Base-by-base conservation (phyloP, 2,797 vertebrate genomes). In the Geotrypetes seraphini region DNA sequence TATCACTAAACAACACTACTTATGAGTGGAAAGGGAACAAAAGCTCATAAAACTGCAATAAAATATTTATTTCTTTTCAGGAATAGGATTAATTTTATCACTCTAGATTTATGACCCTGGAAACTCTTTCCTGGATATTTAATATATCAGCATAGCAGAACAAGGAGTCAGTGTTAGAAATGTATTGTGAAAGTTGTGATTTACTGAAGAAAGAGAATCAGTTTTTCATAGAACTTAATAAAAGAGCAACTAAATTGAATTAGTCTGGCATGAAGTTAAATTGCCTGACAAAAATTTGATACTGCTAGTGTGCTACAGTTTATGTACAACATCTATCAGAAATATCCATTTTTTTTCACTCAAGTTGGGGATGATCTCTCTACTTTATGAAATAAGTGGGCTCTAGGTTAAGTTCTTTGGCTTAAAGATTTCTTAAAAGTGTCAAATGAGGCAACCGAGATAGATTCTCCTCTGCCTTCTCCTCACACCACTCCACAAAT, bases 11-110 rank as follows among this genome's bases (percentile, higher is more conserved):
- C 57, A 79, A 71, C 54, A 73, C 51, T 62, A 64, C 55, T 54
- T 74, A 39, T 3, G 7, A 74, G 44, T 38, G 38, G 64, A 67
- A 63, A 57, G 31, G 48, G 63, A 75, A 68, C 50, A 63, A 79
- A 80, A 77, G 28, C 65, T 83, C 72, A 81, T 82, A 78, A 78
- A 79, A 65, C 35, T 53, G 52, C 48, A 73, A 78, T 82, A 73
- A 78, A 81, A 80, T 81, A 81, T 81, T 81, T 79, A 77, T 76
- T 79, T 73, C 55, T 72, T 42, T 69, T 71, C 68, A 60, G 53
- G 39, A 64, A 63, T 67, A 63, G 42, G 66, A 74, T 79, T 83
- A 78, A 78, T 82, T 78, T 80, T 71, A 79, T 80, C 68, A 66
- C 41, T 50, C 36, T 59, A 60, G 75, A 79, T 81, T 75, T 79